A percentile compares a stretch with the other conserved stretches of the same genome.
Conservation (phyloP, 2,888 invertebrate genomes). For the Tetragonisca angustula region DNA sequence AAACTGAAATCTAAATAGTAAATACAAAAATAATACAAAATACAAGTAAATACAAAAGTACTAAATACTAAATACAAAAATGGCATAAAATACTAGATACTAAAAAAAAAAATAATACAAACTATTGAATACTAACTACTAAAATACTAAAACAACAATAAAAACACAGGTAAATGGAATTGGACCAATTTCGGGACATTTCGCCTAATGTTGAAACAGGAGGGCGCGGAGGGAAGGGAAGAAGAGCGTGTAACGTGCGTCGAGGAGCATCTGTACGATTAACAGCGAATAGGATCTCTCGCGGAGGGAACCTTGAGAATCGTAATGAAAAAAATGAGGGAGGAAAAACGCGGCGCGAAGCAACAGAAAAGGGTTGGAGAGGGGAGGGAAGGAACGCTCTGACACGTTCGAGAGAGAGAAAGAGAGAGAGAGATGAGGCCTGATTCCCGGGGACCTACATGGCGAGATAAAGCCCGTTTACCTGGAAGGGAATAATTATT, state of each 20-base stretch:
- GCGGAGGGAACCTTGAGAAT: neutral
- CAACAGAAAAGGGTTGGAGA: neutral
- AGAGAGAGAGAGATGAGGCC: neutral
- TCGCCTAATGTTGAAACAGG: neutral
- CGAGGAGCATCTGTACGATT: neutral
- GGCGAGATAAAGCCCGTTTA: constrained; percentile 68
- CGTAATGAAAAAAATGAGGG: constrained; percentile 7
- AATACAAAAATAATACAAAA: too few species aligned
- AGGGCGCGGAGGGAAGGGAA: neutral
- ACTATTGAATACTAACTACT: too few species aligned
- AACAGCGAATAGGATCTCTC: neutral
- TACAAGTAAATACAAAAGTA: too few species aligned
- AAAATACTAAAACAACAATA: too few species aligned
- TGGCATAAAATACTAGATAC: too few species aligned
- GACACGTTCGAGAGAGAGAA: constrained; percentile 19
- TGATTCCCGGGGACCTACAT: constrained; percentile 54
- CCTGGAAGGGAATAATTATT: constrained; percentile 70
- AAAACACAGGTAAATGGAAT: too few species aligned
- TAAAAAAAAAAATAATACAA: too few species aligned
- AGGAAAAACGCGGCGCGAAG: neutral
- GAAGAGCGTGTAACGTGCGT: neutral
- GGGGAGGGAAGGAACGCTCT: neutral
- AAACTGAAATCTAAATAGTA: too few species aligned
- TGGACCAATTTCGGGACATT: neutral
- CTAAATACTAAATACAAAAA: too few species aligned